phyloP scores from a whole-genome alignment of 2,113 vertebrate genomes.

The Eretmochelys imbricata region DNA sequence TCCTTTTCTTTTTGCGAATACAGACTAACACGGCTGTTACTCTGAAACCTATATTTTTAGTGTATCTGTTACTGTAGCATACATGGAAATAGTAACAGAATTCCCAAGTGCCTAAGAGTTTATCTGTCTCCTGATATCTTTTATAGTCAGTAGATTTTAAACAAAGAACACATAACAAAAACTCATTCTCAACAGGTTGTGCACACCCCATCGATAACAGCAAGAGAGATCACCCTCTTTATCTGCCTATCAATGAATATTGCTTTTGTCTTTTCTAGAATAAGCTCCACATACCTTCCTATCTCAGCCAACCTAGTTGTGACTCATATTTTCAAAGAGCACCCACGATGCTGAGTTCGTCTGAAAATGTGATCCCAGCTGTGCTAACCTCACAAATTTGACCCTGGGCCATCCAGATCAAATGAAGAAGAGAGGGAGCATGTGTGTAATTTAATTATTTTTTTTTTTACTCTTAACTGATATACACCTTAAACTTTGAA shows the following conservation, averaged over 20 bases:
- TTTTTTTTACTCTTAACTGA: background rate
- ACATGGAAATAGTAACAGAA: background rate
- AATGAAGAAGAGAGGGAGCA: fast-evolving
- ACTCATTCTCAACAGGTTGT: background rate
- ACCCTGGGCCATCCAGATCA: background rate
- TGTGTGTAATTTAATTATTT: background rate
- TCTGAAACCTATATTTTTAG: background rate
- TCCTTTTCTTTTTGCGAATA: no score
- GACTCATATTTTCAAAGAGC: conserved; percentile 3
- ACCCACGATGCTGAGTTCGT: background rate
- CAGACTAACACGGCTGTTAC: no score
- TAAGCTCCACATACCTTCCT: background rate
- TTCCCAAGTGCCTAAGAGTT: background rate
- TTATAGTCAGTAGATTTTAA: background rate
- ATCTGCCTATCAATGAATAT: background rate
- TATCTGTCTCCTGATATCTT: background rate
- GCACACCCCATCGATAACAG: background rate
- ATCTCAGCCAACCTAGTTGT: background rate
- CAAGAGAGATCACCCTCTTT: background rate
- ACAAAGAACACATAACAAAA: background rate
- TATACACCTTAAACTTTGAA: conserved; percentile 16
- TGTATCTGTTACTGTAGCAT: background rate
- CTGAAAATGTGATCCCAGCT: background rate
- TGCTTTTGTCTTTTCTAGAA: background rate
- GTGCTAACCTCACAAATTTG: background rate